Evolutionary conservation across 2,888 invertebrate species (phyloP), one percentile per base, ranked within the genome.

Genomic region (Encarsia formosa): DNA sequence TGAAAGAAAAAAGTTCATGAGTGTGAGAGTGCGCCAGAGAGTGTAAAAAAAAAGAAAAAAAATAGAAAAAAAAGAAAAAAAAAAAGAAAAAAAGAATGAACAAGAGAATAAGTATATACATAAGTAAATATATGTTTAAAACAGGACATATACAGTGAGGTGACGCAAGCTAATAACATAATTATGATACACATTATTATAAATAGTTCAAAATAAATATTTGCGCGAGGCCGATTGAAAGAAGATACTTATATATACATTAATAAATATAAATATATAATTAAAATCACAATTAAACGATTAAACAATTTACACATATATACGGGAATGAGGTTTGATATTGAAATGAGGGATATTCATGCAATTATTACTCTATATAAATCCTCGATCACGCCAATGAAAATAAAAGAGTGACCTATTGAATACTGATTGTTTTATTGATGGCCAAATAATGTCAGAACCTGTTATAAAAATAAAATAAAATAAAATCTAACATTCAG

Each of bases 391-490:
- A 8, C 15, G 16, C 9, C 15, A 29, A 46, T 4, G n/a, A 31
- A 24, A 19, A 9, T 35, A 11, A 20, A n/a, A n/a, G n/a, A n/a
- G n/a, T n/a, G n/a, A n/a, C n/a, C n/a, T n/a, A n/a, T n/a, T n/a
- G n/a, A n/a, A n/a, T n/a, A n/a, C n/a, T n/a, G n/a, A n/a, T n/a
- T n/a, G n/a, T n/a, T n/a, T n/a, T n/a, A n/a, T n/a, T n/a, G n/a
- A n/a, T n/a, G n/a, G n/a, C n/a, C n/a, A n/a, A n/a, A n/a, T n/a
- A n/a, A n/a, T n/a, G n/a, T 52, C 35, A 18, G 45, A 6, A 20
- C 42, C 20, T 59, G 57, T 59, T 58, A 57, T 58, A 61, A 52
- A 59, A 49, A 59, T 8, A 26, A 26, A 26, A 54, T 57, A 50
- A 42, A 59, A 40, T 56, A 54, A 54, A 54, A 61, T 56, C 40